A percentile compares a stretch with the other conserved stretches of the same genome.
Evolutionary conservation across 2,113 vertebrate species (phyloP).

Genomic region (Psilopsiagon aymara): DNA sequence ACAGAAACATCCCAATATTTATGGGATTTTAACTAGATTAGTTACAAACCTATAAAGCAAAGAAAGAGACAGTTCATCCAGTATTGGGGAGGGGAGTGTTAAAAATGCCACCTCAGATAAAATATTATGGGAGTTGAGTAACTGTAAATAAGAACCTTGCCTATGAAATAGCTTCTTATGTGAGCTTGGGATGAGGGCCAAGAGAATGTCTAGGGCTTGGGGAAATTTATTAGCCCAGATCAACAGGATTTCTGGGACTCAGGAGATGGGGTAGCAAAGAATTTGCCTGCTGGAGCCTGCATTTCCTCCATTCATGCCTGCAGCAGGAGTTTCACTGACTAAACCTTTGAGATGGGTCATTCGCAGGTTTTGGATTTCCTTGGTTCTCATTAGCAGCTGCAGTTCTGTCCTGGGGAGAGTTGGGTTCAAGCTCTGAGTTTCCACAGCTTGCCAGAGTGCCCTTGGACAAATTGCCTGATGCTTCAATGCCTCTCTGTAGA

Average conservation of each 20-base stretch:
- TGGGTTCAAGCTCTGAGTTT: neutral
- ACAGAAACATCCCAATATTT: conserved; percentile 68
- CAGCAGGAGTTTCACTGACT: conserved; percentile 17
- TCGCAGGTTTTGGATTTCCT: conserved; percentile 44
- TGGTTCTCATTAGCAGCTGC: conserved; percentile 19
- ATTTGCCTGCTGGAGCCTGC: conserved; percentile 59
- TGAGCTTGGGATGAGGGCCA: conserved; percentile 73
- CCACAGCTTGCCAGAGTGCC: neutral
- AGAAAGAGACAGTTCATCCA: conserved; percentile 72
- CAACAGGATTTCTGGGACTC: conserved; percentile 68
- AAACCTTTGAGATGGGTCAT: conserved; percentile 16
- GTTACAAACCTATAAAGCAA: conserved; percentile 68
- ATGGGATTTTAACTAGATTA: conserved; percentile 71
- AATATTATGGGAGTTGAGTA: conserved; percentile 70
- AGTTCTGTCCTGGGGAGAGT: neutral
- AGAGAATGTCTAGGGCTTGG: conserved; percentile 58
- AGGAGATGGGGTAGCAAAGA: conserved; percentile 63
- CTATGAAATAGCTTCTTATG: conserved; percentile 75
- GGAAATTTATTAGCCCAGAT: conserved; percentile 74
- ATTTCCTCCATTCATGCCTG: conserved; percentile 52
- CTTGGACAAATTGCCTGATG: neutral
- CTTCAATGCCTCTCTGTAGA: neutral
- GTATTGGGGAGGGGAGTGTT: conserved; percentile 62
- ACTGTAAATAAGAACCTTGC: conserved; percentile 68
- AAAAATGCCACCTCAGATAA: conserved; percentile 75